These are phyloP conservation scores for Zaprionus gabonicus DNA, from an alignment of 1,140 invertebrate species.

Conservation along the genomic window DNA sequence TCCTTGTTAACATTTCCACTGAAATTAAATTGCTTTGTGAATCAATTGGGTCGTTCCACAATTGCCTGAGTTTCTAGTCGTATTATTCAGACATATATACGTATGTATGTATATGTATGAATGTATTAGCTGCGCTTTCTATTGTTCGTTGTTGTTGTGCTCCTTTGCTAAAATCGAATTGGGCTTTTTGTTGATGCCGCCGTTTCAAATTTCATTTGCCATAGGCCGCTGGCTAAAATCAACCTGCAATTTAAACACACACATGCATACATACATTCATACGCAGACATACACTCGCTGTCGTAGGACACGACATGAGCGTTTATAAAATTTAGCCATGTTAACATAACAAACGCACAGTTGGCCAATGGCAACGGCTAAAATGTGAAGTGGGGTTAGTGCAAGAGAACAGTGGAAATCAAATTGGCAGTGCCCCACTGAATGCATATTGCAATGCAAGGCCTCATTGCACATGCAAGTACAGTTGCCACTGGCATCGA, in stretches of 20 bases:
- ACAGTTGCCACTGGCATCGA: constrained; percentile 15
- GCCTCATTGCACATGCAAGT: constrained; percentile 42
- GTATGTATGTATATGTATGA: too few relatives aligned
- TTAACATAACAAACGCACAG: constrained; percentile 61
- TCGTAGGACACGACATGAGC: constrained; percentile 5
- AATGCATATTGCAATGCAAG: constrained; percentile 60
- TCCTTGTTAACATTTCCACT: background rate
- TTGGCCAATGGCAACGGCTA: constrained; percentile 24
- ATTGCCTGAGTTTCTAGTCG: background rate
- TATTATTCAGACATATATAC: background rate
- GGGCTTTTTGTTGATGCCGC: constrained; percentile 33
- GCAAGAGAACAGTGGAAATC: constrained; percentile 30
- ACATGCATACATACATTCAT: background rate
- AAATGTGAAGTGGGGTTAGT: background rate
- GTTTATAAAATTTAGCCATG: constrained; percentile 65
- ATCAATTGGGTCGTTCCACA: background rate
- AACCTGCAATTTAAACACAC: constrained; percentile 44
- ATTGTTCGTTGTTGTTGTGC: constrained; percentile 1
- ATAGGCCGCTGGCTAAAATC: constrained; percentile 35
- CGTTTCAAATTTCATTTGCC: constrained; percentile 51
- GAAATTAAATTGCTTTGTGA: background rate
- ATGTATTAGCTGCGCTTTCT: background rate
- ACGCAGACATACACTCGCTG: background rate
- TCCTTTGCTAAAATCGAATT: constrained; percentile 13
- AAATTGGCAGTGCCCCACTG: constrained; percentile 59